Conservation (phyloP, 2,888 invertebrate genomes). For the Epinotia brunnichana region DNA sequence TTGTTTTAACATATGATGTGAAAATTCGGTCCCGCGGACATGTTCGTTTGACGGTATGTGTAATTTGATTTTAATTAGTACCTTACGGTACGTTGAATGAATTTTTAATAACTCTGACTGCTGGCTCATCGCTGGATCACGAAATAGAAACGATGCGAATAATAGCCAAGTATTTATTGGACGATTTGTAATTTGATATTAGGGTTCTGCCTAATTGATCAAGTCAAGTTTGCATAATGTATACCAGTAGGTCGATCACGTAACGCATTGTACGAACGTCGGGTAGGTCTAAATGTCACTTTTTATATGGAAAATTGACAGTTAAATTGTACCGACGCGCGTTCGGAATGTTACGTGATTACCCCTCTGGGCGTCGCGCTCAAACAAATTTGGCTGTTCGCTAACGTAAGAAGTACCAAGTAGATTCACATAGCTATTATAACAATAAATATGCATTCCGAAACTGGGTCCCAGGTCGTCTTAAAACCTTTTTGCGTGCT, state of each 20-base stretch:
- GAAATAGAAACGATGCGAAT: neutral
- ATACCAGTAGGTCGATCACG: too few species aligned
- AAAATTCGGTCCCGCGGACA: constrained; percentile 68
- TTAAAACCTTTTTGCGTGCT: neutral
- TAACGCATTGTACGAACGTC: too few species aligned
- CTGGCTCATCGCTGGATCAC: neutral
- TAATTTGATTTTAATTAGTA: constrained; percentile 75
- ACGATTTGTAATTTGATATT: neutral
- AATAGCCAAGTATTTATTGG: neutral
- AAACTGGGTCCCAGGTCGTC: neutral
- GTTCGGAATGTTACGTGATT: too few species aligned
- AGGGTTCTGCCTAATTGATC: neutral
- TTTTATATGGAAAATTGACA: too few species aligned
- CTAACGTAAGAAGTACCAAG: neutral
- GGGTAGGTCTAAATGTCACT: too few species aligned
- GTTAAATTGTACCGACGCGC: too few species aligned
- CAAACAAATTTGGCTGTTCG: neutral
- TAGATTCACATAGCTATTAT: neutral
- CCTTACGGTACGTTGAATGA: constrained; percentile 45
- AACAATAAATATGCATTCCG: neutral
- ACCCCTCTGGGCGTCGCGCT: neutral
- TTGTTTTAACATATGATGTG: constrained; percentile 77
- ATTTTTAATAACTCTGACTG: constrained; percentile 37
- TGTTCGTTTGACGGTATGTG: constrained; percentile 69
- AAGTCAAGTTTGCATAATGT: too few species aligned